A percentile compares a stretch with the other conserved stretches of the same genome.
These are phyloP conservation scores for Macrotus californicus DNA, from an alignment of 2,113 vertebrate species.

Conservation along the genomic window DNA sequence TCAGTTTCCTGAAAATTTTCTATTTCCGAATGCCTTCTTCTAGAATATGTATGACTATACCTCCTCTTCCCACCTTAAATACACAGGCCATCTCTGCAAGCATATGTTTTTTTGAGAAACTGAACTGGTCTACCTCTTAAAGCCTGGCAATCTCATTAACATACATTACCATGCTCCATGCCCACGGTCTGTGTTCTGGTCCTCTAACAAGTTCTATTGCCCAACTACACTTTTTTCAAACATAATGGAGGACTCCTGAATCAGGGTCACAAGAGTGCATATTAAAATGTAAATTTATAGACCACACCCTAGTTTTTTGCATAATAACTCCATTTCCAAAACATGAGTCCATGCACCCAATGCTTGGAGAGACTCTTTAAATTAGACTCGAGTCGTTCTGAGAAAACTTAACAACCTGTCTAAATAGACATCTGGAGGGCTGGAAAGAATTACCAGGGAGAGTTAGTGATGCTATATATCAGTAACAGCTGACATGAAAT, in stretches of 20 bases:
- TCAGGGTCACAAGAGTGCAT: background rate
- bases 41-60: background rate
- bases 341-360: slow-evolving; percentile 51
- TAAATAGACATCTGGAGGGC: slow-evolving; percentile 60
- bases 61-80: background rate
- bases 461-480: slow-evolving; percentile 60
- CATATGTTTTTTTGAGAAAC: slow-evolving; percentile 9
- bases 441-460: background rate
- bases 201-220: background rate
- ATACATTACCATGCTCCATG: background rate
- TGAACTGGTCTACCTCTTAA: background rate
- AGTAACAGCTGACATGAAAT: slow-evolving; percentile 68
- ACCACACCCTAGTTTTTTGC: background rate
- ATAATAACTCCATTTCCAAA: slow-evolving; percentile 17
- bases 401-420: slow-evolving; percentile 59
- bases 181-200: background rate
- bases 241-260: background rate
- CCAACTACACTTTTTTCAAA: background rate
- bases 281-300: background rate
- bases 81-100: background rate
- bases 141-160: background rate
- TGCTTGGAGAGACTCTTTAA: slow-evolving; percentile 58
- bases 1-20: background rate
- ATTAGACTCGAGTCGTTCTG: slow-evolving; percentile 58
- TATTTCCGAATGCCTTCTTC: background rate